Evolutionary conservation across 53 echinoderm and acorn worm genomes (phyloP), one percentile per base, ranked within the genome.

Genomic region (Antedon mediterranea): DNA sequence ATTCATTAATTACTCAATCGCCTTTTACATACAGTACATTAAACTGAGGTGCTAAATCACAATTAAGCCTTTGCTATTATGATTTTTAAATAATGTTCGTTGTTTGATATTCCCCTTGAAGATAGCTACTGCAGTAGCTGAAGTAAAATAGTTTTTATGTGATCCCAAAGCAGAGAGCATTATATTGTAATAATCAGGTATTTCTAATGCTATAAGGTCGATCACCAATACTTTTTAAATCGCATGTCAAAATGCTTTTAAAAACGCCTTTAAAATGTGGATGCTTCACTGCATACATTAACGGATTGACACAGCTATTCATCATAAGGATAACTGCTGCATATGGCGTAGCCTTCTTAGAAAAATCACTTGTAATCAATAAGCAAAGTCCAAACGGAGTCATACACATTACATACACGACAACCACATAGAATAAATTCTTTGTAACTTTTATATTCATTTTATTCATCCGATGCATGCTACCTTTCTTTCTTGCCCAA

Each of bases 401-500:
- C 75, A 94, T 89, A 77, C 94, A 94, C 28, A 94, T 30, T 7
- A 89, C 71, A 77, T 91, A 94, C 29, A 91, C 94, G 42, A 86
- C 85, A n/a, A 94, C 94, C 32, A 94, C 94, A 85, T 89, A 91
- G 71, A 91, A 94, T 41, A 94, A 84, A 76, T 94, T 94, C 83
- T 91, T 91, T 76, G 94, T 91, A 32, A 94, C 89, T 76, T 94
- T 85, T 5, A 94, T 82, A 71, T 94, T 91, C 30, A 89, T 79
- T 71, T 80, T 83, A 82, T 91, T 94, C 72, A 84, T 87, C 20
- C 86, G 75, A 15, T 82, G n/a, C n/a, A n/a, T n/a, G n/a, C n/a
- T n/a, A n/a, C n/a, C n/a, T n/a, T n/a, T n/a, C n/a, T n/a, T n/a
- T n/a, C n/a, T n/a, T n/a, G n/a, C n/a, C n/a, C n/a, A n/a, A n/a